Percentiles rank a stretch among this genome's conserved stretches.
Evolutionary conservation across 2,797 vertebrate genomes (phyloP).

Genomic region (Babyrousa celebensis): DNA sequence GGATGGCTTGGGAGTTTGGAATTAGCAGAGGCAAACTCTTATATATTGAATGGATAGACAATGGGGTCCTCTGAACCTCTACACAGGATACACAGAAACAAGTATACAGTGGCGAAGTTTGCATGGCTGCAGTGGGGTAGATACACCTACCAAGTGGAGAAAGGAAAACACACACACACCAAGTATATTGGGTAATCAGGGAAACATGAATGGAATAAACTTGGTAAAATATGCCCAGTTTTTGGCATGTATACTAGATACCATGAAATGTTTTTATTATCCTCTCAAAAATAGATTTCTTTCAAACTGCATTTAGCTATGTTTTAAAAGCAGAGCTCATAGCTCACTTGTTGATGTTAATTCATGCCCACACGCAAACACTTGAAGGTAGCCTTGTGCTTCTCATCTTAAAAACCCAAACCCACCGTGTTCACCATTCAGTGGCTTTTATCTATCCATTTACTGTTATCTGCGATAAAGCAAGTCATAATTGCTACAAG

Average conservation of each 20-base stretch:
- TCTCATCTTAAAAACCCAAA: constrained; percentile 74
- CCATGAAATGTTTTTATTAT: constrained; percentile 79
- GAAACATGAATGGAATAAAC: constrained; percentile 70
- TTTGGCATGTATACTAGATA: constrained; percentile 48
- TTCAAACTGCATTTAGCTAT: constrained; percentile 79
- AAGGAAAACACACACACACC: background rate
- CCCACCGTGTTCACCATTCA: constrained; percentile 69
- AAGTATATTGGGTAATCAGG: background rate
- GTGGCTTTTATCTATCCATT: constrained; percentile 87
- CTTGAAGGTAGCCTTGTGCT: constrained; percentile 51
- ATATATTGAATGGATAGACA: too few species aligned
- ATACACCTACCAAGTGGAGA: background rate
- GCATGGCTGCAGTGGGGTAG: accelerated
- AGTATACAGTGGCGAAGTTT: background rate
- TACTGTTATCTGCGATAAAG: constrained; percentile 89
- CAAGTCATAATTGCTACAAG: constrained; percentile 89
- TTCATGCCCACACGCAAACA: constrained; percentile 54
- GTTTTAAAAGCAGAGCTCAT: constrained; percentile 71
- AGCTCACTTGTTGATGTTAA: constrained; percentile 60
- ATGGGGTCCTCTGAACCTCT: background rate
- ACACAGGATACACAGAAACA: background rate
- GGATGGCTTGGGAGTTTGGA: too few species aligned
- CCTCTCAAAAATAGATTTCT: constrained; percentile 75
- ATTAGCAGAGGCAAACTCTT: too few species aligned
- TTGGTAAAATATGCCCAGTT: constrained; percentile 66